A percentile compares a stretch with the other conserved stretches of the same genome.
Conservation (phyloP, 2,113 vertebrate genomes). For the Cottus gobio region DNA sequence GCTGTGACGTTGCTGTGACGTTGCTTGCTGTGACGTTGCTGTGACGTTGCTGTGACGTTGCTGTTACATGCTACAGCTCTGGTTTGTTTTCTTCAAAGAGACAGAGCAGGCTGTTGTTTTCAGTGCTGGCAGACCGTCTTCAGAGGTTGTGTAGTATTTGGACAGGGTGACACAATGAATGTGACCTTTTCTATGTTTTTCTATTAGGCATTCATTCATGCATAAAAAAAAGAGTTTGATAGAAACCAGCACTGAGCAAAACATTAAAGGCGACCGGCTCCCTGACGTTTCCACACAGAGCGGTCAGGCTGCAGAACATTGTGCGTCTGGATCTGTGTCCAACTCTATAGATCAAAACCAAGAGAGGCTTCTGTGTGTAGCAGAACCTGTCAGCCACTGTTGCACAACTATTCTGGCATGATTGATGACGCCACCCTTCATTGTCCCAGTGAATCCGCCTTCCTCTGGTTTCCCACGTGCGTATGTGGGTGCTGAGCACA, state of each 20-base stretch:
- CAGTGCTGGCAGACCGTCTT: not conserved
- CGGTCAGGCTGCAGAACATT: not conserved
- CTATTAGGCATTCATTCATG: not conserved
- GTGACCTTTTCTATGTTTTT: not conserved
- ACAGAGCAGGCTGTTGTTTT: slow-evolving; percentile 28
- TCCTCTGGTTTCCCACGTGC: slow-evolving; percentile 7
- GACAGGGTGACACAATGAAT: slow-evolving; percentile 33
- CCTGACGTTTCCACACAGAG: not conserved
- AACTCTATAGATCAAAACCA: not conserved
- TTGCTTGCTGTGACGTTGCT: slow-evolving; percentile 30
- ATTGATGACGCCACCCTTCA: slow-evolving; percentile 16
- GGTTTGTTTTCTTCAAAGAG: slow-evolving; percentile 37
- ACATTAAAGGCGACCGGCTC: not conserved
- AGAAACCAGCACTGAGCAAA: not conserved
- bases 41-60: slow-evolving; percentile 31
- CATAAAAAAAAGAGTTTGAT: not conserved
- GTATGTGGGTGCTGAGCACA: slow-evolving; percentile 29
- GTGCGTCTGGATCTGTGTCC: not conserved
- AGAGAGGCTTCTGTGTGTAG: not conserved
- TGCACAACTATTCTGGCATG: slow-evolving; percentile 18
- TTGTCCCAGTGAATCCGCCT: not conserved
- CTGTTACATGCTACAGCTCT: slow-evolving; percentile 5
- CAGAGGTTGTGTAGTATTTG: slow-evolving; percentile 18
- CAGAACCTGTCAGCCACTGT: not conserved
- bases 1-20: slow-evolving; percentile 31